Conservation (phyloP, 2,888 invertebrate species). For the Oxycera nigricornis region DNA sequence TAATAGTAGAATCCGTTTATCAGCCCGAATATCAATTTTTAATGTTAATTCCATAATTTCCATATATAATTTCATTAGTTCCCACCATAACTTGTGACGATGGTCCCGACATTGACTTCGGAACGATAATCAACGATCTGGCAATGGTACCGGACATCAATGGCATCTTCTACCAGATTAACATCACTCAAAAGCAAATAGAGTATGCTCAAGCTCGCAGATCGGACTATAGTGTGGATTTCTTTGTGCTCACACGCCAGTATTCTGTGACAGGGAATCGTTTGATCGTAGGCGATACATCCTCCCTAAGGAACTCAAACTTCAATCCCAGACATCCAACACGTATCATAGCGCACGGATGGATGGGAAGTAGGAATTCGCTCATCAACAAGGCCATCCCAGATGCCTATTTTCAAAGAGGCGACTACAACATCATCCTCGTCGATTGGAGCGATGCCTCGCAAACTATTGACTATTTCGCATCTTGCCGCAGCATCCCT, state of each 20-base stretch:
- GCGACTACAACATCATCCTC: constrained; percentile 55
- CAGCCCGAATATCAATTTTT: too few species aligned
- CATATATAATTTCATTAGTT: too few species aligned
- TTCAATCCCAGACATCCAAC: constrained; percentile 55
- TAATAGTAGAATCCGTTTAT: too few species aligned
- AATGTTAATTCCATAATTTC: too few species aligned
- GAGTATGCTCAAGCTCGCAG: neutral
- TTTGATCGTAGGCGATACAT: constrained; percentile 49
- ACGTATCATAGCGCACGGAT: constrained; percentile 56
- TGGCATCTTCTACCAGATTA: constrained; percentile 11
- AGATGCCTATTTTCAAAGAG: constrained; percentile 53
- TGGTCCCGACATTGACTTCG: too few species aligned
- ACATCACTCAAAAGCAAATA: neutral
- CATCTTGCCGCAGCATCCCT: constrained; percentile 54
- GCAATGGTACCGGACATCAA: constrained; percentile 16
- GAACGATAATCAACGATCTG: neutral
- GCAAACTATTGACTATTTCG: constrained; percentile 54
- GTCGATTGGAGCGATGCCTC: constrained; percentile 57
- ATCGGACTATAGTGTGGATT: neutral
- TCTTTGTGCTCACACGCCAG: neutral
- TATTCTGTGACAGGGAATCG: constrained; percentile 53
- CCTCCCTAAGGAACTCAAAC: constrained; percentile 50
- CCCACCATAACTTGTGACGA: too few species aligned
- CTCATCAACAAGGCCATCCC: constrained; percentile 55
- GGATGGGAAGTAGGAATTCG: constrained; percentile 56